Evolutionary conservation across 2,113 vertebrate genomes (phyloP).

Genomic region (Elgaria multicarinata): DNA sequence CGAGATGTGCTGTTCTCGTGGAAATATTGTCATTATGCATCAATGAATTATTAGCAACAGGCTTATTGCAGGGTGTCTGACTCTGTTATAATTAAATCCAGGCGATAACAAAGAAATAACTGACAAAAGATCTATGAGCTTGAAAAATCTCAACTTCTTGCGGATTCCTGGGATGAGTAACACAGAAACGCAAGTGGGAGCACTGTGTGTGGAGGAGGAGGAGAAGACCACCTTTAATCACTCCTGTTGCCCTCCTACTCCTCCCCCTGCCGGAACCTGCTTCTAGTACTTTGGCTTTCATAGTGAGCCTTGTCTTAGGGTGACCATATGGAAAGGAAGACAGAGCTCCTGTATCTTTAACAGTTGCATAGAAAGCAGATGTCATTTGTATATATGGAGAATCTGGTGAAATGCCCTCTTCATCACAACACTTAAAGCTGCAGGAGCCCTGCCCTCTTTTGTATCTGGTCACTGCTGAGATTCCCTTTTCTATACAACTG

Average conservation of each 20-base stretch:
- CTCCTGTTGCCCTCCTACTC: neutral
- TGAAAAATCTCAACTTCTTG: neutral
- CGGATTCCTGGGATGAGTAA: neutral
- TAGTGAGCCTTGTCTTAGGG: no score
- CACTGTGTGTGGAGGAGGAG: neutral
- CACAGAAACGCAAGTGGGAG: neutral
- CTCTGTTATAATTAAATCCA: conserved; percentile 9
- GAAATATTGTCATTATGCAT: neutral
- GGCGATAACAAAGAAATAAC: conserved; percentile 1
- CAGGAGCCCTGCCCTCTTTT: no score
- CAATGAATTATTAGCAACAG: conserved; percentile 4
- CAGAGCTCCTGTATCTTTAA: no score
- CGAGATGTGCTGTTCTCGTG: neutral
- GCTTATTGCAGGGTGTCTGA: neutral
- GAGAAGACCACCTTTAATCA: neutral
- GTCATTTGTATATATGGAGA: no score
- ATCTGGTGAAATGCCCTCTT: no score
- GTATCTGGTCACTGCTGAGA: no score
- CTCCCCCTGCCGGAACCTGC: no score
- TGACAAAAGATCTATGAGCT: conserved; percentile 1
- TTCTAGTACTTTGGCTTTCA: no score
- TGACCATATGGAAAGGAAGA: no score
- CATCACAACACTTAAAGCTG: no score
- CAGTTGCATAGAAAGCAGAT: no score
- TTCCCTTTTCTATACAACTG: no score